phyloP scores from a whole-genome alignment of 2,113 vertebrate genomes.

The Eulemur macaco region DNA sequence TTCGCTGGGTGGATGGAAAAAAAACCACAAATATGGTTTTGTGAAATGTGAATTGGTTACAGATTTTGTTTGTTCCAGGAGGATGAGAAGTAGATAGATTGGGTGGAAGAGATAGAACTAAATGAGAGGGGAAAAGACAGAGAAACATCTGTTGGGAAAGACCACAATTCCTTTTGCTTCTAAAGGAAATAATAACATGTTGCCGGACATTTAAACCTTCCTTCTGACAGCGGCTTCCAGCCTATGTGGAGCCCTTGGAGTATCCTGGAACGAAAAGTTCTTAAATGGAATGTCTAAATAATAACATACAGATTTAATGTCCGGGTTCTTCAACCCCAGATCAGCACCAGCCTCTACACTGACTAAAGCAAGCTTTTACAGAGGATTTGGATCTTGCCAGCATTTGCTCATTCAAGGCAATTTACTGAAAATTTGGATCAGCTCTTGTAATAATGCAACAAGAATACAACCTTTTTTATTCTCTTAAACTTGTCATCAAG shows the following conservation, averaged over 20 bases:
- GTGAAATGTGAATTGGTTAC: not conserved
- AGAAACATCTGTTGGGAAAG: not conserved
- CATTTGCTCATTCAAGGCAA: constrained; percentile 10
- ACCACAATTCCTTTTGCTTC: not conserved
- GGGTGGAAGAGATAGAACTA: not conserved
- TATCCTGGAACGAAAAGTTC: constrained; percentile 21
- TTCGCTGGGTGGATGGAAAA: not conserved
- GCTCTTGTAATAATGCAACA: constrained; percentile 77
- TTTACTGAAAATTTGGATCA: constrained; percentile 69
- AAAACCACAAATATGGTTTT: not conserved
- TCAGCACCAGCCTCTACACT: not conserved
- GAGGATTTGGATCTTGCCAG: not conserved
- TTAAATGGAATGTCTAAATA: not conserved
- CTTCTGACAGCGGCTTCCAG: not conserved
- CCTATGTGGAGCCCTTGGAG: not conserved
- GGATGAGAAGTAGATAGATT: not conserved
- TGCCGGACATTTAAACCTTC: not conserved
- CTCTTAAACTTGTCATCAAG: constrained; percentile 74
- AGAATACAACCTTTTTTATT: constrained; percentile 72
- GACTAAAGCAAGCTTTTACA: not conserved
- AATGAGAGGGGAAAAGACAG: not conserved
- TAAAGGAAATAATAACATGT: not conserved
- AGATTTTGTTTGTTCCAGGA: not conserved
- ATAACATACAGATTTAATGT: not conserved
- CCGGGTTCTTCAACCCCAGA: not conserved